These are phyloP conservation scores for Acyrthosiphon pisum DNA, from an alignment of 1,140 invertebrate species.

Conservation along the genomic window DNA sequence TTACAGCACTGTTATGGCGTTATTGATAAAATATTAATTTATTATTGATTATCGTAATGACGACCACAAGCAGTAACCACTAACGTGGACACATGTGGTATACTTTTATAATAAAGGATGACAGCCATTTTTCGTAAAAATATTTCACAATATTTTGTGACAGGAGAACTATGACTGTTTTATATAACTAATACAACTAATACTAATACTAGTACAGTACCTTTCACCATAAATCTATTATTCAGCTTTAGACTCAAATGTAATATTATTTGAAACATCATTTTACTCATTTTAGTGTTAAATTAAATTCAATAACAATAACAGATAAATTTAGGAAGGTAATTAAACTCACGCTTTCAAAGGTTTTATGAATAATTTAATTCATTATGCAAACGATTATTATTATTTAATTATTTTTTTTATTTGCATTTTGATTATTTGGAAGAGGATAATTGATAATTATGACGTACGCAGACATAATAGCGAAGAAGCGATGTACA, in stretches of 20 bases:
- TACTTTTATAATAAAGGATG: neutral
- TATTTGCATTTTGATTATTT: neutral
- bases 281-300: neutral
- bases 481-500: too few relatives aligned
- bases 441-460: neutral
- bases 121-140: neutral
- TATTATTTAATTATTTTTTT: neutral
- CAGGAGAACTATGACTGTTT: neutral
- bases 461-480: too few relatives aligned
- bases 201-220: too few relatives aligned
- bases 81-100: neutral
- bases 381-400: neutral
- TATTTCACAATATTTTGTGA: neutral
- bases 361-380: neutral
- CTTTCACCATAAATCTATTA: neutral
- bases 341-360: neutral
- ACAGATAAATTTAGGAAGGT: neutral
- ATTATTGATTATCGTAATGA: too few relatives aligned
- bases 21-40: too few relatives aligned
- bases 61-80: too few relatives aligned
- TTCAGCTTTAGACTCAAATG: neutral
- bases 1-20: too few relatives aligned
- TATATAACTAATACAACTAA: neutral
- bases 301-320: neutral
- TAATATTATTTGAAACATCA: neutral